These are phyloP conservation scores for Trichonephila inaurata DNA, from an alignment of 1,140 invertebrate genomes.

Conservation along the genomic window DNA sequence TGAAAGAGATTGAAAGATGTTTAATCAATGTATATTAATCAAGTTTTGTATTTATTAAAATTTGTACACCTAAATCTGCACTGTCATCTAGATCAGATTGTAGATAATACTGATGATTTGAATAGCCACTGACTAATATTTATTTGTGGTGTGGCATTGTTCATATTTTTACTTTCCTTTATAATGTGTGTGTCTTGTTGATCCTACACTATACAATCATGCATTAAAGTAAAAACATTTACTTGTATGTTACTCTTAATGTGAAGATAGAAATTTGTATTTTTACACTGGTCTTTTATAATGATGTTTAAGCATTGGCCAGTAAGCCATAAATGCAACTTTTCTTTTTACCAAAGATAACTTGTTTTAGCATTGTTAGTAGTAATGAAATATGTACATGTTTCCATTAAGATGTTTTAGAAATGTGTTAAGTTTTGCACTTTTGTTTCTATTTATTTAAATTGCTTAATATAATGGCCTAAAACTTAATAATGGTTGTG, in stretches of 20 bases:
- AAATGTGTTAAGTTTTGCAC: conserved; percentile 65
- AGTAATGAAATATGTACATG: conserved; percentile 58
- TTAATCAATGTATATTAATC: conserved; percentile 17
- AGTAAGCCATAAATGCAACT: conserved; percentile 56
- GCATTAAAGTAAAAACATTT: conserved; percentile 66
- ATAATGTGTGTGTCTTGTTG: conserved; percentile 49
- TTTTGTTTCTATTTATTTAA: conserved; percentile 67
- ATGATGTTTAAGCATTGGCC: conserved; percentile 65
- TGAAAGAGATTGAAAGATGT: neutral
- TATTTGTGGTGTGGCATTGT: conserved; percentile 35
- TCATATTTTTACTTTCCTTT: conserved; percentile 50
- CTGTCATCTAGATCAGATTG: conserved; percentile 19
- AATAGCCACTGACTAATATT: conserved; percentile 7
- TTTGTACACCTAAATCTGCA: conserved; percentile 40
- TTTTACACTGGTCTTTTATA: conserved; percentile 75
- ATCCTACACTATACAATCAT: conserved; percentile 75
- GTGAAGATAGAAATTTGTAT: conserved; percentile 70
- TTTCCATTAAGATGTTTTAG: conserved; percentile 72
- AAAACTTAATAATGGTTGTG: conserved; percentile 68
- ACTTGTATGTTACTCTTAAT: conserved; percentile 69
- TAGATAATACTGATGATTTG: conserved; percentile 17
- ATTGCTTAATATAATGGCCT: conserved; percentile 66
- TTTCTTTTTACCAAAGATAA: conserved; percentile 72
- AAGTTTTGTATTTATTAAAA: conserved; percentile 57
- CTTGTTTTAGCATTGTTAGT: conserved; percentile 66